Evolutionary conservation across 2,113 vertebrate genomes (phyloP), one percentile per base, ranked within the genome.

Genomic region (Accipiter virgatus): DNA sequence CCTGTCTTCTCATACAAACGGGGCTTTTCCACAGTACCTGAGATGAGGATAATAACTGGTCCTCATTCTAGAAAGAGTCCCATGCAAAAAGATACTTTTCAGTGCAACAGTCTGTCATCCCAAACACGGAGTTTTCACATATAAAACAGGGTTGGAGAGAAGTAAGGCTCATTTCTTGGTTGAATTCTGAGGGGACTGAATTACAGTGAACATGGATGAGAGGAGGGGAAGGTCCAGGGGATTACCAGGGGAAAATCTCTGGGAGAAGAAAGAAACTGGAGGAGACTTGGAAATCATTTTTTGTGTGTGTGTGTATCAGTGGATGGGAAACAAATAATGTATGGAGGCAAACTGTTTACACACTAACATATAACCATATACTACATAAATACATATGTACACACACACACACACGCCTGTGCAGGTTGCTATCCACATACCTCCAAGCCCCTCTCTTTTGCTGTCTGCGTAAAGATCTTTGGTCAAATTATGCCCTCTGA

Each of bases 71-170:
- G 6, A 10, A 32, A 22, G 9, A 8, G 7, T 63, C 15, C 59
- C 18, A 7, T 14, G 40, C 13, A 65, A 48, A 79, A 40, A 10
- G 9, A 34, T 1, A 6, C 38, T 40, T 42, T 23, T 77, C 67
- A 62, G 45, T 47, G 53, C 13, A 83, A 47, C 34, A 38, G 15
- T 9, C 58, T 68, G 32, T 18, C 55, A 52, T 38, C 17, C 55
- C 67, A 59, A 53, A 59, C 40, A 19, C 0, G 4, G 52, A 53
- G 47, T 29, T 63, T 36, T 7, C 80, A 52, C 9, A 10, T 2
- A 21, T 0, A 2, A 32, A 82, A 52, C 2, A 16, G n/a, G 16
- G 16, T 0, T 42, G 20, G 40, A 81, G 15, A 45, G 7, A 43
- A 45, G n/a, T 8, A 23, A 40, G 31, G 45, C 20, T 86, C 29